Base-by-base conservation (phyloP, 1,140 invertebrate species). In the Whitmania pigra region DNA sequence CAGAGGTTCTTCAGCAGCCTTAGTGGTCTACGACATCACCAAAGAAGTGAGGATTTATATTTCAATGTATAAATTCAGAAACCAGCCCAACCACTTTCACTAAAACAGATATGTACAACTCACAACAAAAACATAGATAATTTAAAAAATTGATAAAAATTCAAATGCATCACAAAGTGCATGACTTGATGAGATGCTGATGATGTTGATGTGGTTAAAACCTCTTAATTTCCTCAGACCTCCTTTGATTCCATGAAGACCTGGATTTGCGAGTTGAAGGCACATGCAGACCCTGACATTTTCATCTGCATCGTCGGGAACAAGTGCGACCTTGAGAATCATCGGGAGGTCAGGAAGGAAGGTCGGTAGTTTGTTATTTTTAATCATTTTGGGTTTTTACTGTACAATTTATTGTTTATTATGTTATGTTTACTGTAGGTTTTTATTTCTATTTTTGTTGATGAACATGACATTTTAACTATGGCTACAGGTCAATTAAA, bases 261-360 rank as follows among this genome's bases (percentile, higher is more conserved):
- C 80, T 99, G 97, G 97, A 93, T 99, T 60, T 97, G 97, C 83
- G 96, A 99, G 86, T 86, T 99, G 70, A 94, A 99, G 84, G 87
- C 94, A 76, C 88, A 94, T 84, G 96, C 95, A 75, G 95, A 92
- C 83, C 94, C 96, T 40, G 97, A 93, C 80, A 99, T 99, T 86
- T 96, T 99, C 77, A 98, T 99, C 86, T 96, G 79, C 31, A 78
- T 83, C 36, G 79, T 80, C 54, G 81, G 43, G 15, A 49, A 49
- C 43, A 49, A 49, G 43, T 49, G 43, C 43, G 43, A 49, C 43
- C 43, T 49, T 17, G 43, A 49, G 13, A 13, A 17, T 49, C 43
- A 5, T 11, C 2, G 43, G 15, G 43, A 49, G 43, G 43, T 49
- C 43, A 49, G 11, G 9, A 49, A 49, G 43, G 43, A 49, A 49